phyloP scores from a whole-genome alignment of 2,113 vertebrate genomes.

The Tonatia bakeri region DNA sequence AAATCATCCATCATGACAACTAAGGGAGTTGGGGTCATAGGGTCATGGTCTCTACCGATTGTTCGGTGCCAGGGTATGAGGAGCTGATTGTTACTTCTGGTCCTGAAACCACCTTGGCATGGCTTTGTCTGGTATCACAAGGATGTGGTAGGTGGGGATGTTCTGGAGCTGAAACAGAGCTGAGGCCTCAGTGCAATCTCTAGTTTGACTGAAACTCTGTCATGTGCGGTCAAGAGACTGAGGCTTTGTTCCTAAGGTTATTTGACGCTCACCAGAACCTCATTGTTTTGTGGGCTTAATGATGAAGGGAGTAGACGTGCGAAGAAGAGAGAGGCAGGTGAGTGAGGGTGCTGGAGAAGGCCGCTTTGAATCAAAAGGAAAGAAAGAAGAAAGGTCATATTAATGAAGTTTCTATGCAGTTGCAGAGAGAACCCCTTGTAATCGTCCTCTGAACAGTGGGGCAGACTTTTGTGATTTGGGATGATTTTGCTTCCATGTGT shows the following conservation, averaged over 20 bases:
- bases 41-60: background rate
- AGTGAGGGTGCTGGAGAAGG: background rate
- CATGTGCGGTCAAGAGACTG: background rate
- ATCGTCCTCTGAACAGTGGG: background rate
- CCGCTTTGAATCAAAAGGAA: background rate
- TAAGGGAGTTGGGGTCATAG: background rate
- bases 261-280: background rate
- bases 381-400: background rate
- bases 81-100: background rate
- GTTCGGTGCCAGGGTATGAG: background rate
- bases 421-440: background rate
- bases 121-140: background rate
- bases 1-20: background rate
- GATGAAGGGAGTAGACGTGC: background rate
- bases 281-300: background rate
- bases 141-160: background rate
- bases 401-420: background rate
- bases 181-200: background rate
- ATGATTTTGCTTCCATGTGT: background rate
- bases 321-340: background rate
- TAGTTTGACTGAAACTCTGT: background rate
- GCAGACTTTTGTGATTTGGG: background rate
- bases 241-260: background rate
- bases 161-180: background rate
- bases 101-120: background rate